Percentiles rank a stretch among this genome's conserved stretches.
These are phyloP conservation scores for Xiphophorus couchianus DNA, from an alignment of 2,113 vertebrate genomes.

Conservation along the genomic window DNA sequence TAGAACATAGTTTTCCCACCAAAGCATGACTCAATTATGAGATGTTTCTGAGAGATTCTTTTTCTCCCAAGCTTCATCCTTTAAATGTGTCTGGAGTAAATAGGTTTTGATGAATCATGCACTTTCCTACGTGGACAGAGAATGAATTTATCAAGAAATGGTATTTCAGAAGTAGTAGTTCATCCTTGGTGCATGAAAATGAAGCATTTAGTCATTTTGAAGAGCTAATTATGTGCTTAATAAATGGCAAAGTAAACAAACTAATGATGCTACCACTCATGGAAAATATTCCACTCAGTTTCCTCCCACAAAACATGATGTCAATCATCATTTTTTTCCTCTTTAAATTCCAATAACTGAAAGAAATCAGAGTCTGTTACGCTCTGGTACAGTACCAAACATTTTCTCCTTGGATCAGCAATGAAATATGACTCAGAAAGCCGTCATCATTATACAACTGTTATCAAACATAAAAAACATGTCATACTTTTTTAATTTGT, in stretches of 20 bases:
- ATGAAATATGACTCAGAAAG: background rate
- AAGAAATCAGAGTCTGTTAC: background rate
- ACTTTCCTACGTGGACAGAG: constrained; percentile 2
- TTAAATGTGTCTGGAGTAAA: constrained; percentile 5
- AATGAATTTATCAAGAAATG: constrained; percentile 39
- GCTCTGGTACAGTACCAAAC: background rate
- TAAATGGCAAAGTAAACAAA: constrained; percentile 32
- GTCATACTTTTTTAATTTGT: background rate
- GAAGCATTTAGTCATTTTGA: constrained; percentile 31
- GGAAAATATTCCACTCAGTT: background rate
- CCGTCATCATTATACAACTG: background rate
- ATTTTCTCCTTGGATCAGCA: background rate
- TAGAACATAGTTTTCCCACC: background rate
- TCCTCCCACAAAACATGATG: background rate
- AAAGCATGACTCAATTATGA: background rate
- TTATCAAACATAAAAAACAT: background rate
- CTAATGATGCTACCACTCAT: constrained; percentile 4
- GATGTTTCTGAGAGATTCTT: constrained; percentile 26
- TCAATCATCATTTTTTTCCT: background rate
- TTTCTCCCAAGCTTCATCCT: constrained; percentile 11
- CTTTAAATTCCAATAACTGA: background rate
- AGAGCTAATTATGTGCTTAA: constrained; percentile 26
- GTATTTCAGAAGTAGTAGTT: constrained; percentile 43
- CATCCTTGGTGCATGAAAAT: constrained; percentile 5
- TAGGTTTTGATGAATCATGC: constrained; percentile 24